Base-by-base conservation (phyloP, 2,888 invertebrate genomes). In the Mesochorus sp. region DNA sequence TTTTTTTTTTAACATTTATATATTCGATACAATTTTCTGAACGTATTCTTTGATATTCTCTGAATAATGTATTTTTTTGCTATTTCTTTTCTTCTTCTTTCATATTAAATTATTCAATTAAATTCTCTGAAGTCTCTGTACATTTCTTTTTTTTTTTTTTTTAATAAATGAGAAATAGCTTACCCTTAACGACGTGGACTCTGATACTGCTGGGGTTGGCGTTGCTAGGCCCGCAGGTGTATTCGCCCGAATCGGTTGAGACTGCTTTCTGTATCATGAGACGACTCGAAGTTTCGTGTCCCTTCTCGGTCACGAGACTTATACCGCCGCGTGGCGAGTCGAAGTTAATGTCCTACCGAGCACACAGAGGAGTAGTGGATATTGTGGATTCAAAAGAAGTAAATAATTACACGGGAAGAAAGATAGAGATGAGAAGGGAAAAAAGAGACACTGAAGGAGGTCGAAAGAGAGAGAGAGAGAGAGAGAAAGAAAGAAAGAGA, bases 151-250 rank as follows among this genome's bases (percentile, higher is more conserved):
- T 47, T 5, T n/a, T n/a, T n/a, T n/a, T n/a, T n/a, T n/a, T n/a
- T n/a, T n/a, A n/a, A 53, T 26, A 31, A 47, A 17, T 53, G 24
- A 55, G 17, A 51, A 24, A 17, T n/a, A 44, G 85, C 93, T 93
- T 90, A 97, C 97, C 97, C 89, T 96, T 96, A 72, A 97, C 93
- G 64, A 97, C 97, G 90, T 97, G 97, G 71, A 97, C 96, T 80
- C 95, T 94, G 59, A 96, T 96, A 51, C 95, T 95, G 51, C 95
- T 96, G 0, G 96, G 95, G 87, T 96, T 95, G 59, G 92, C 92
- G 85, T 92, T 92, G 83, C 92, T 91, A 39, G 92, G 92, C 73
- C 88, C 88, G 83, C 92, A 92, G 19, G 91, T 91, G 84, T 92
- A 92, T 66, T 90, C 87, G 5, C 92, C 92, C 14, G 91, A 91